Base-by-base conservation (phyloP, 2,797 vertebrate species). In the Brachyalestes nurse region DNA sequence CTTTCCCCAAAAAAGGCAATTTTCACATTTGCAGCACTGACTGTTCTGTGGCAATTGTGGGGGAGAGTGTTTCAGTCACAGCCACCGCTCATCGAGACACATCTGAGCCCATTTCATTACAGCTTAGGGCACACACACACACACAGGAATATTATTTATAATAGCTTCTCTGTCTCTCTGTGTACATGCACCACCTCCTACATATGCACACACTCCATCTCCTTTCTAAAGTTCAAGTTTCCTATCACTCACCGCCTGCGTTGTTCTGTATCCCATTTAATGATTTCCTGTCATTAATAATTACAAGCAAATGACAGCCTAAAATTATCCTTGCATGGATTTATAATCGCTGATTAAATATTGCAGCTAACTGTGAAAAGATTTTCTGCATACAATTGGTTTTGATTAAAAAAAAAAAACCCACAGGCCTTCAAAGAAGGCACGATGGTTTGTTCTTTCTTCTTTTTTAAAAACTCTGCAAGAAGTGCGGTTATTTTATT, bases 11-110 rank as follows among this genome's bases (percentile, higher is more conserved):
- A 67, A 28, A 81, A 79, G 14, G 82, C 77, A 71, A 79, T 86
- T 86, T 84, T 85, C 84, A 81, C 64, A 72, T 81, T 77, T 75
- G 4, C 16, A 4, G 49, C 49, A 40, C 64, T 10, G 16, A 49
- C 45, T 72, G 66, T 75, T 76, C 23, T 49, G 28, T 51, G n/a
- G 49, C 25, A 28, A 23, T 17, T 23, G 72, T 49, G n/a, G 17
- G 49, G 25, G 71, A 23, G 49, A 57, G 75, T 70, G 23, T 78
- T 70, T 78, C 23, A 74, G 62, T 74, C 64, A 75, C 51, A 69
- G 25, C 8, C 78, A 70, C 62, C 73, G n/a, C 17, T 62, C 38
- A 77, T 57, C 10, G 3, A 47, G 38, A 45, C 14, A 70, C 42
- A 70, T 23, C 9, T 71, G 70, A 77, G 71, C n/a, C 9, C 21